Base-by-base conservation (phyloP, 2,888 invertebrate species). In the Protula sp. region DNA sequence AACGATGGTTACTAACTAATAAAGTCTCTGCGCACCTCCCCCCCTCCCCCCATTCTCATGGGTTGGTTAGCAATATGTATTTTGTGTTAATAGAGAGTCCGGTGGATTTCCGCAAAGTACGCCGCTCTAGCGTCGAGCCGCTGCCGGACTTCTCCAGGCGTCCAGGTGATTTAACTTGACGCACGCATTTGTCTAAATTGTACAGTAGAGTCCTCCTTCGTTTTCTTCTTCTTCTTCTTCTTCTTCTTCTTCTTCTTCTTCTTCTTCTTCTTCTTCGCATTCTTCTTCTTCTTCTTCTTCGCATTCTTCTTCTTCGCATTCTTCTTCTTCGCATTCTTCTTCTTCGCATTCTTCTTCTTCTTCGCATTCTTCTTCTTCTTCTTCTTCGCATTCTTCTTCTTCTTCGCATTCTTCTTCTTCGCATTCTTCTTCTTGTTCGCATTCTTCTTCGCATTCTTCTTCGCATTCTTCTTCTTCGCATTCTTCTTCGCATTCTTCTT, bases 261-360 rank as follows among this genome's bases (percentile, higher is more conserved):
- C 56, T 24, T 22, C 51, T 31, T 48, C 56, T 2, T 48, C 14
- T 48, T 29, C 3, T 52, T 48, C 48, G 4, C 2, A 47, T 56
- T 26, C 28, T 30, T 56, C 48, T n/a, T 22, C 4, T 24, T 48
- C 56, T 54, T n/a, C 5, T 2, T 27, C 29, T 24, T 56, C 56
- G 24, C 28, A 3, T 2, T 28, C 22, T 9, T 5, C 48, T 53
- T 30, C 26, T 24, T 30, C 47, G n/a, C 19, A 22, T 56, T 30
- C 56, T 53, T 27, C 5, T 55, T 27, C 47, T 51, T 22, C 56
- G 45, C 2, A 9, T 48, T 30, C 56, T 52, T 5, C 50, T 55
- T 30, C 56, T 51, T 47, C 48, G 45, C 47, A n/a, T 55, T 30
- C 56, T 55, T 5, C 47, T 51, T 30, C 27, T 3, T 30, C 47